Base-by-base conservation (phyloP, 2,797 vertebrate genomes). In the Enteromius mattozi region DNA sequence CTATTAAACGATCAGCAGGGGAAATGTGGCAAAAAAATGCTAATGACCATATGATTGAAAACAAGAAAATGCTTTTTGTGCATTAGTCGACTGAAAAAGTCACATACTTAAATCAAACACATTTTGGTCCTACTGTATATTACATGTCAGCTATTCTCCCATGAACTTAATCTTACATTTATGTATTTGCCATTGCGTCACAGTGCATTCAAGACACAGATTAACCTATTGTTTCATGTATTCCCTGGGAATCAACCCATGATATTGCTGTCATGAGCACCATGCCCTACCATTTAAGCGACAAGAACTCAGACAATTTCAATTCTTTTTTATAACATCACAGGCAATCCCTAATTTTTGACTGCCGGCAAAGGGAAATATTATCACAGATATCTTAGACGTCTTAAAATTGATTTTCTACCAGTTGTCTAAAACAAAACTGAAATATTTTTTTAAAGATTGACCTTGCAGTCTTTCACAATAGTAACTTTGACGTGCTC, bases 1-100 rank as follows among this genome's bases (percentile, higher is more conserved):
- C 49, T 70, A 68, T 54, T 83, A 69, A 21, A 83, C 13, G 27
- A 83, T 83, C 82, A 82, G 71, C 70, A 76, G 47, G 49, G 65
- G 81, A 49, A 42, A 47, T 83, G 74, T 45, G 51, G 74, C 19
- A 69, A 54, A 79, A 45, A 78, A 65, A 33, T 72, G 54, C 42
- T 71, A 78, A 79, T 79, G 40, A 37, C 27, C 49, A 45, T n/a
- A 56, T 69, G 66, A 81, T 24, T 70, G 66, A 69, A 83, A 83
- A 69, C 49, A 83, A 42, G 49, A 42, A 77, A 83, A 19, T 16
- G 3, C 45, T 47, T 63, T 82, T 68, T 59, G 17, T 42, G 17
- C 10, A 8, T 71, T 71, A 81, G 69, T 47, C 68, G 45, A 9
- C 21, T 56, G 19, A 76, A 76, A 75, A 76, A 21, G 19, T 17